Evolutionary conservation across 2,888 invertebrate genomes (phyloP), one percentile per base, ranked within the genome.

Genomic region (Sinotaia quadrata): DNA sequence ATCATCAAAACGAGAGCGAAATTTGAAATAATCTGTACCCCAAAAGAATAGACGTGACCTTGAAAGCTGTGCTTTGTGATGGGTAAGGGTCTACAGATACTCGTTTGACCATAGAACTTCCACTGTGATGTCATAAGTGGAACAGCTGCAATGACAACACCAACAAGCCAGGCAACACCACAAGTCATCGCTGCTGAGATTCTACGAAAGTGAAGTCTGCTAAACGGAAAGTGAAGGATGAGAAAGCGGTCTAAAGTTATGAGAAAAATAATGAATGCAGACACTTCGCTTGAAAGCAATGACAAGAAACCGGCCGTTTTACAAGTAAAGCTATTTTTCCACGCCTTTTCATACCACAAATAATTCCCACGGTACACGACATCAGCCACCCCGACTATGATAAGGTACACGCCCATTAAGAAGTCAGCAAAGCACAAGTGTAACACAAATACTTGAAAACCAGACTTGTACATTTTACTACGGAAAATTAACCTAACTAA

Each of bases 401-500:
- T 54, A 33, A 70, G 34, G 36, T 70, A 71, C 31, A 67, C 49
- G 2, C 71, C 71, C 71, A 71, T 71, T 10, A 71, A 47, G 33
- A 71, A 61, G 24, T 71, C 71, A 8, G 71, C 47, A 2, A 62
- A 29, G 29, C 67, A 52, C 12, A 71, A 54, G n/a, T 60, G 47
- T 18, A 62, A 44, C 27, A 71, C 67, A 51, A 67, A 67, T 29
- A 67, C 31, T 3, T 58, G 56, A 33, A 71, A 71, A 15, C 71
- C 63, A 33, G 52, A 31, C 15, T 49, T 57, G 34, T 57, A 37
- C 15, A 58, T 31, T 1, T 24, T 52, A 1, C 52, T 10, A 21
- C 57, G 57, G 8, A 60, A 49, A 41, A 67, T 51, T 4, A 71
- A 24, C 12, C 71, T 62, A 41, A 44, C 60, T 29, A 67, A 27